These are phyloP conservation scores for Scaptomyza parva DNA, from an alignment of 2,888 invertebrate species.

Conservation along the genomic window DNA sequence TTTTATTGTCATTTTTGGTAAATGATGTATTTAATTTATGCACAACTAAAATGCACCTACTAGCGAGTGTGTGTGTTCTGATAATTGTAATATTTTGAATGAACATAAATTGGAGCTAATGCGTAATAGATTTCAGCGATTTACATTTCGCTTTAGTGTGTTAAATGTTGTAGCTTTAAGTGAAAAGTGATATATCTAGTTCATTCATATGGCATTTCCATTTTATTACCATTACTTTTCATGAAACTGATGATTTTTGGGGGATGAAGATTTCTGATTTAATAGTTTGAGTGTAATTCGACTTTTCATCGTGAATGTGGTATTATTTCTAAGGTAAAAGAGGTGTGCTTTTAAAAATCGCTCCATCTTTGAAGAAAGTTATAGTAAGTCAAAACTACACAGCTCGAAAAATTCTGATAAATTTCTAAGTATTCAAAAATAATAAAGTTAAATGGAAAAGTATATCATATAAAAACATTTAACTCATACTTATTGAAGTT, in stretches of 20 bases:
- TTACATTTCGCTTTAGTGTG: not conserved
- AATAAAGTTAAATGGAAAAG: not conserved
- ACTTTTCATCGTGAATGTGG: too few species aligned
- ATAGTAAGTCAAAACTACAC: too few species aligned
- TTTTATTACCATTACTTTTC: too few species aligned
- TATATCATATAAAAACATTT: not conserved
- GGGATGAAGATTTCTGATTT: too few species aligned
- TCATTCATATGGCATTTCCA: too few species aligned
- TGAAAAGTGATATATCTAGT: too few species aligned
- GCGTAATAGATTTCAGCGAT: not conserved
- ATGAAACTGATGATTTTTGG: too few species aligned
- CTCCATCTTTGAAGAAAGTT: too few species aligned
- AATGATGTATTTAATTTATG: conserved; percentile 43
- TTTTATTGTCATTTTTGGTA: conserved; percentile 32
- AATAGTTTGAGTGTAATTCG: too few species aligned
- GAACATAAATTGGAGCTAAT: not conserved
- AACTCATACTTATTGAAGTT: not conserved
- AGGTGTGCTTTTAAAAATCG: too few species aligned
- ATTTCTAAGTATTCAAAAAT: not conserved
- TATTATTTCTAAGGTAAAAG: too few species aligned
- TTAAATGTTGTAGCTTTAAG: too few species aligned
- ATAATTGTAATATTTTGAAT: not conserved
- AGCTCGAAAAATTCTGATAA: not conserved
- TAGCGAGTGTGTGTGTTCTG: not conserved
- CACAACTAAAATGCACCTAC: conserved; percentile 30